Percentiles rank a stretch among this genome's conserved stretches.
Evolutionary conservation across 2,797 vertebrate species (phyloP).

Genomic region (Amblyraja radiata): DNA sequence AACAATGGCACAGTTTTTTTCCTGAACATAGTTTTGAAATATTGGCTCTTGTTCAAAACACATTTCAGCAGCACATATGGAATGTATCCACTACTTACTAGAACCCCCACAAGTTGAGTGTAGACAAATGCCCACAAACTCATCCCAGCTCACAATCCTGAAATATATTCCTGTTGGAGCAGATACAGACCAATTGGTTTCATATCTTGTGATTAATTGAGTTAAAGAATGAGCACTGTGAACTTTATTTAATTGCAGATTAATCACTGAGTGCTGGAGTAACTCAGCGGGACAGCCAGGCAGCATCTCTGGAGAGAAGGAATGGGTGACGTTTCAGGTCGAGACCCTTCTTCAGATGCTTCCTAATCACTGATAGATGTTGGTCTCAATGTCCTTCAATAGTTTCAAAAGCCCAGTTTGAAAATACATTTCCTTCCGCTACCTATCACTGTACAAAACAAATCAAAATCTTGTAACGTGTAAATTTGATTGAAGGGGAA

Average conservation of each 20-base stretch:
- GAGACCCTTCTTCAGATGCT: too few relatives aligned
- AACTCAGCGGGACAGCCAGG: too few relatives aligned
- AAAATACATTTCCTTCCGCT: not conserved
- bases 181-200: constrained; percentile 48
- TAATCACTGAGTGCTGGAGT: too few relatives aligned
- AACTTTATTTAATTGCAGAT: not conserved
- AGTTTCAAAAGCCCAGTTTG: not conserved
- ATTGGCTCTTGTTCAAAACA: constrained; percentile 48
- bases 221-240: not conserved
- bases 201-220: not conserved
- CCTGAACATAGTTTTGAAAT: constrained; percentile 48
- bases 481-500: not conserved
- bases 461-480: not conserved
- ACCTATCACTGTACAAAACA: not conserved
- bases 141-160: constrained; percentile 42
- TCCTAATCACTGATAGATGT: not conserved
- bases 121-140: constrained; percentile 45
- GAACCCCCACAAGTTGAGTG: constrained; percentile 44
- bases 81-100: constrained; percentile 49
- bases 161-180: constrained; percentile 43
- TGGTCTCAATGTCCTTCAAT: not conserved
- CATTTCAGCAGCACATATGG: constrained; percentile 47
- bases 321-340: too few relatives aligned
- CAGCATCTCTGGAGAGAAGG: too few relatives aligned
- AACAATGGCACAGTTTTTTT: constrained; percentile 39